Percentiles rank a stretch among this genome's conserved stretches.
These are phyloP conservation scores for Triplophysa tibetana DNA, from an alignment of 2,113 vertebrate species.

Conservation along the genomic window DNA sequence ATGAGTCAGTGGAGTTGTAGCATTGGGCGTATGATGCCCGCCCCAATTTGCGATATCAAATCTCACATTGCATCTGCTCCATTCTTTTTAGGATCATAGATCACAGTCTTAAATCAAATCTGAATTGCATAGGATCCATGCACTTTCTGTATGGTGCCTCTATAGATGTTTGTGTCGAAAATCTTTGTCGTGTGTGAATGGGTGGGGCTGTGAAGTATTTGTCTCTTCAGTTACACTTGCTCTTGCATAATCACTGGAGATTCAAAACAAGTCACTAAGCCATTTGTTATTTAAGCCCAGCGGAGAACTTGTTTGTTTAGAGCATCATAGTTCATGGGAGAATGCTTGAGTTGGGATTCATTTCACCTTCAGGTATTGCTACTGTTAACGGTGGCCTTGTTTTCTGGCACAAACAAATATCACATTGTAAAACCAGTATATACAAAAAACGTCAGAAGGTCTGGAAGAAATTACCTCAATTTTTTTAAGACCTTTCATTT, in stretches of 20 bases:
- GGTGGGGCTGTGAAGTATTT: conserved; percentile 61
- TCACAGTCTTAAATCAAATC: not conserved
- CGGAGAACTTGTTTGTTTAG: conserved; percentile 63
- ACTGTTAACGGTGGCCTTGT: conserved; percentile 13
- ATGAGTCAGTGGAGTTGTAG: conserved; percentile 49
- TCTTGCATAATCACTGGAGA: conserved; percentile 64
- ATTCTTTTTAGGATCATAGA: not conserved
- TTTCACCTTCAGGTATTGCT: conserved; percentile 58
- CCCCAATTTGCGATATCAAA: conserved; percentile 40
- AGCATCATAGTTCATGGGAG: conserved; percentile 44
- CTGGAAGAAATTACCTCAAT: not conserved
- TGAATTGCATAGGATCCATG: not conserved
- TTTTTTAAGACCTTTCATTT: not conserved
- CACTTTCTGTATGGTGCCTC: not conserved
- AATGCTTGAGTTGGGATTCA: conserved; percentile 55
- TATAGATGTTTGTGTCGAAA: not conserved
- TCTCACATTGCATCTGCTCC: conserved; percentile 33
- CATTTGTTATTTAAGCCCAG: conserved; percentile 66
- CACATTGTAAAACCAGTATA: conserved; percentile 2
- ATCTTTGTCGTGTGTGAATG: conserved; percentile 16
- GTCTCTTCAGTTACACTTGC: conserved; percentile 62
- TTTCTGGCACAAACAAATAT: conserved; percentile 19
- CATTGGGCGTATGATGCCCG: conserved; percentile 5
- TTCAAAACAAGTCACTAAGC: conserved; percentile 63
- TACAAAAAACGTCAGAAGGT: not conserved